Conservation (phyloP, 2,888 invertebrate genomes). For the Pinctada fucata region DNA sequence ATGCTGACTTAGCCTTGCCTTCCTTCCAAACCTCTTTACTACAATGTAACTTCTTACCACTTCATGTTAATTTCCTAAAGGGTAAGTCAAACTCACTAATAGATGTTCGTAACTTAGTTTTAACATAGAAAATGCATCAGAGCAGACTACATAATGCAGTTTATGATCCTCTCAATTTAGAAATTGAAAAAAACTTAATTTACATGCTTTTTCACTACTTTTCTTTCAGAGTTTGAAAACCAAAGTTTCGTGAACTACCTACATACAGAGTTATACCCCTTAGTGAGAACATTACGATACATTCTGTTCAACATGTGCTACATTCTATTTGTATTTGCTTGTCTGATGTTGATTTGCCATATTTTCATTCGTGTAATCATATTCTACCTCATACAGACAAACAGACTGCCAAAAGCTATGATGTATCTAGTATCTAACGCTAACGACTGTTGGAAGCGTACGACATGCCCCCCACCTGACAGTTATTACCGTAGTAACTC, state of each 20-base stretch:
- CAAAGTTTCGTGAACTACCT: slow-evolving; percentile 47
- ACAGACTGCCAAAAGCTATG: slow-evolving; percentile 52
- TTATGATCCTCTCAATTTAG: too few relatives aligned
- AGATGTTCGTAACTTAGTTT: neutral
- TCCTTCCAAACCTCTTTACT: slow-evolving; percentile 12
- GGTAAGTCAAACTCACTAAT: neutral
- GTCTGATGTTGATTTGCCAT: slow-evolving; percentile 63
- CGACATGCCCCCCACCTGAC: slow-evolving; percentile 43
- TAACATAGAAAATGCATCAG: neutral
- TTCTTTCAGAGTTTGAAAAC: slow-evolving; percentile 54
- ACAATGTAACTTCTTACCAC: slow-evolving; percentile 29
- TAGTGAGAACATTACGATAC: slow-evolving; percentile 55
- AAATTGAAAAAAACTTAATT: too few relatives aligned
- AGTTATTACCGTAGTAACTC: slow-evolving; percentile 66
- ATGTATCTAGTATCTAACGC: slow-evolving; percentile 49
- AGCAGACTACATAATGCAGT: neutral
- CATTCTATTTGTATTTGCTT: slow-evolving; percentile 54
- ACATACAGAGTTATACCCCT: slow-evolving; percentile 59
- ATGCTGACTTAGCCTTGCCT: neutral
- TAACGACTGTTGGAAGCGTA: slow-evolving; percentile 43
- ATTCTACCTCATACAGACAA: slow-evolving; percentile 60
- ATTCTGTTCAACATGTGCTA: slow-evolving; percentile 58
- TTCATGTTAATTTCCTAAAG: slow-evolving; percentile 32
- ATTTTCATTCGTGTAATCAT: slow-evolving; percentile 58
- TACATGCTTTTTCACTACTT: neutral